A percentile compares a stretch with the other conserved stretches of the same genome.
These are phyloP conservation scores for Chiroxiphia lanceolata DNA, from an alignment of 2,797 vertebrate species.

Conservation along the genomic window DNA sequence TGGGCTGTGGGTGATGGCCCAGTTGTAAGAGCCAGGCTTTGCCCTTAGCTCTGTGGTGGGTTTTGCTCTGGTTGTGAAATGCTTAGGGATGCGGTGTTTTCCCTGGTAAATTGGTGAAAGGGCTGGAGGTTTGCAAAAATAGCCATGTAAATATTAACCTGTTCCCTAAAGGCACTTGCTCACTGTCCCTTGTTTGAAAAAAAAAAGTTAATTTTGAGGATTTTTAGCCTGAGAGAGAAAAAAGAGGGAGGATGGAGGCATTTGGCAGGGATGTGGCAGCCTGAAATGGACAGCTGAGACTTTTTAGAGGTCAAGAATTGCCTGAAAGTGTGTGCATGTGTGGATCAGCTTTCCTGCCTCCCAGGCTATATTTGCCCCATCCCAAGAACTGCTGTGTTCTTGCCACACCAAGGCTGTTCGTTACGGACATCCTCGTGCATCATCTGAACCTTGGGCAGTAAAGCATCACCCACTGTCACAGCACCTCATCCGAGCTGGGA, in stretches of 20 bases:
- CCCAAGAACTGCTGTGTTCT: neutral
- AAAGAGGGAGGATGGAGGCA: neutral
- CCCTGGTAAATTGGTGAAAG: neutral
- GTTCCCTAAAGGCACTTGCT: neutral
- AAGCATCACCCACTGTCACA: neutral
- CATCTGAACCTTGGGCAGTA: neutral
- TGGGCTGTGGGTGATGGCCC: neutral
- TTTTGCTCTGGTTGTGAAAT: neutral
- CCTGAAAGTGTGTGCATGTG: rapidly evolving
- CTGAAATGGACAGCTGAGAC: neutral
- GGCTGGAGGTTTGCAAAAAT: neutral
- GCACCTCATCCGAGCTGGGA: neutral
- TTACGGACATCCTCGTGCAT: neutral
- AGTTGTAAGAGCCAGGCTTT: neutral
- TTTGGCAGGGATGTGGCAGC: neutral
- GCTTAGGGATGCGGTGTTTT: neutral
- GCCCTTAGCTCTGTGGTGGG: neutral
- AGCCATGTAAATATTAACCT: neutral
- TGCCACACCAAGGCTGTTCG: neutral
- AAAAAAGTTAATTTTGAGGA: neutral
- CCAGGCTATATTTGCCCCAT: neutral
- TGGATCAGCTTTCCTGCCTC: neutral
- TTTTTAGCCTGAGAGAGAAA: neutral
- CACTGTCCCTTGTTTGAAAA: neutral
- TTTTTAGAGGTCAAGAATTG: neutral